These are phyloP conservation scores for Penaeus japonicus DNA, from an alignment of 1,140 invertebrate species.

Conservation along the genomic window DNA sequence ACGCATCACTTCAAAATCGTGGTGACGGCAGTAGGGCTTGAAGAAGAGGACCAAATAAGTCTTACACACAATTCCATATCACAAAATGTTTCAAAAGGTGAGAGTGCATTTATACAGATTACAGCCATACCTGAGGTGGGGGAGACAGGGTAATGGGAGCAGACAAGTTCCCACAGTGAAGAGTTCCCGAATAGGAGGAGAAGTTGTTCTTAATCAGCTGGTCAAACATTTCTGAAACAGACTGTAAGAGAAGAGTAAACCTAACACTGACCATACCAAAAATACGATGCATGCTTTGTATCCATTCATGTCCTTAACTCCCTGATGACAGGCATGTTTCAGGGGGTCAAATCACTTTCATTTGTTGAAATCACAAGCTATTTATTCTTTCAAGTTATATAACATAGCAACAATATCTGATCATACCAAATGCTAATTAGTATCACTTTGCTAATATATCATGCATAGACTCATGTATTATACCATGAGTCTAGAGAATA, in stretches of 20 bases:
- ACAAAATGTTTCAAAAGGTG: background rate
- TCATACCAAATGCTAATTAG: no score
- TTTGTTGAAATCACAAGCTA: no score
- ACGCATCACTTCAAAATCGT: conserved; percentile 73
- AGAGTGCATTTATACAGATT: background rate
- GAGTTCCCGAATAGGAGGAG: conserved; percentile 76
- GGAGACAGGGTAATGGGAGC: conserved; percentile 81
- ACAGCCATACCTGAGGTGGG: conserved; percentile 71
- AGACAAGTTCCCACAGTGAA: conserved; percentile 80
- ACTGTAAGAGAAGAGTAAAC: conserved; percentile 60
- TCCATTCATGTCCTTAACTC: no score
- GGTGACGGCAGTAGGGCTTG: conserved; percentile 71
- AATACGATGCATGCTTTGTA: no score
- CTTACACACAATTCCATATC: background rate
- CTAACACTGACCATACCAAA: background rate
- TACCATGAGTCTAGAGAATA: no score
- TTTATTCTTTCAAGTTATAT: no score
- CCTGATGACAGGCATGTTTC: no score
- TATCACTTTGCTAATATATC: no score
- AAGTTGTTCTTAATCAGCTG: conserved; percentile 81
- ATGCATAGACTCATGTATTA: no score
- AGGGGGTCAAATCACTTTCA: no score
- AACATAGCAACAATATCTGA: no score
- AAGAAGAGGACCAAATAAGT: conserved; percentile 59
- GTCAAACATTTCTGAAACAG: conserved; percentile 75